Percentiles rank a stretch among this genome's conserved stretches.
phyloP scores from a whole-genome alignment of 2,888 invertebrate genomes.

The Aromia moschata region DNA sequence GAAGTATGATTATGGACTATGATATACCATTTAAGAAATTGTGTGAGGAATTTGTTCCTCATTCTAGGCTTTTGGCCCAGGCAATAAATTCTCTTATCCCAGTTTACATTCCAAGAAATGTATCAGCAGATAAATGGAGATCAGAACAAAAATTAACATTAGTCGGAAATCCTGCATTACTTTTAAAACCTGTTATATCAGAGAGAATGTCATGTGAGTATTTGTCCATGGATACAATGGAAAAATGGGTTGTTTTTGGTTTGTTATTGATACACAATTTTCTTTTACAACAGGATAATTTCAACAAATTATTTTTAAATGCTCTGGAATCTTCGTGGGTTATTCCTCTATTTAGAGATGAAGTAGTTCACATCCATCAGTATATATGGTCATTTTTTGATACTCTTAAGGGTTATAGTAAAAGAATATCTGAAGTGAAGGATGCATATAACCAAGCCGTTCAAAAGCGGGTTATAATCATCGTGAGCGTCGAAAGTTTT shows the following conservation, averaged over 20 bases:
- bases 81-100: constrained; percentile 89
- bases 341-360: constrained; percentile 93
- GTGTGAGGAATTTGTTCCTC: constrained; percentile 96
- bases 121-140: constrained; percentile 93
- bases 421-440: constrained; percentile 94
- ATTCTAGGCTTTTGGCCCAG: constrained; percentile 84
- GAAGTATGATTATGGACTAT: constrained; percentile 98
- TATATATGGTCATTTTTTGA: constrained; percentile 95
- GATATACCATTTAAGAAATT: constrained; percentile 95
- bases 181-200: constrained; percentile 93
- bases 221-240: constrained; percentile 92
- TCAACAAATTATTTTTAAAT: constrained; percentile 89
- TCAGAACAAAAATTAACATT: constrained; percentile 92
- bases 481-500: constrained; percentile 93
- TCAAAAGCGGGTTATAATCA: constrained; percentile 92
- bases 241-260: constrained; percentile 97
- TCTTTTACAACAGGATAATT: constrained; percentile 77
- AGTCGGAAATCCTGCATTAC: constrained; percentile 92
- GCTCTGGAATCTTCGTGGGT: constrained; percentile 96
- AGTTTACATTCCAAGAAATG: constrained; percentile 89
- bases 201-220: constrained; percentile 98
- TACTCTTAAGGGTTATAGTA: constrained; percentile 91
- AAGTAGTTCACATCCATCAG: constrained; percentile 94
- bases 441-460: constrained; percentile 92
- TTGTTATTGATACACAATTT: constrained; percentile 90